Percentiles rank a stretch among this genome's conserved stretches.
Evolutionary conservation across 2,113 vertebrate species (phyloP).

Genomic region (Gallinago media): DNA sequence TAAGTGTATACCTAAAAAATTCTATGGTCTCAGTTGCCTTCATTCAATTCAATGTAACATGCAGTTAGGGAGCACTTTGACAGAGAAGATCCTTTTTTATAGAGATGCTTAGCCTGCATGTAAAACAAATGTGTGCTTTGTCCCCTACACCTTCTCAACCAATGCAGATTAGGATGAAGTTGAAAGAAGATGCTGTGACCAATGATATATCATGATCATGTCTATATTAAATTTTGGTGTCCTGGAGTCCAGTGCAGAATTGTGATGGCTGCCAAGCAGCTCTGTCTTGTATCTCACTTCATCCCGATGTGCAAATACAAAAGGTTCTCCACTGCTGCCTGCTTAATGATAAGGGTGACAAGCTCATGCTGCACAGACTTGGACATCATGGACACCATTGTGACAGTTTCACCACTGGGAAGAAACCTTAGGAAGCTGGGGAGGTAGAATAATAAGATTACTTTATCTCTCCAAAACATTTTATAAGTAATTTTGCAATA

Average conservation of each 20-base stretch:
- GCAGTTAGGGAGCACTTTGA: neutral
- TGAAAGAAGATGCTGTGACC: neutral
- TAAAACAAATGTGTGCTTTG: neutral
- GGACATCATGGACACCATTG: neutral
- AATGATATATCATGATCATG: fast-evolving
- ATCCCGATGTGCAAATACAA: neutral
- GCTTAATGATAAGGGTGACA: neutral
- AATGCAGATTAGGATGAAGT: neutral
- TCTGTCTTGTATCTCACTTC: neutral
- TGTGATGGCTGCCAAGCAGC: neutral
- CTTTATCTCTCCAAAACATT: neutral
- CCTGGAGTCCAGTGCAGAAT: neutral
- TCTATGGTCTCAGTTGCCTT: neutral
- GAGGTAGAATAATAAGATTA: neutral
- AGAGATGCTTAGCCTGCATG: neutral
- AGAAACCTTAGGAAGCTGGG: neutral
- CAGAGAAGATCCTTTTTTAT: neutral
- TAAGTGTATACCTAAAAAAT: neutral
- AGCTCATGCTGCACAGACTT: neutral
- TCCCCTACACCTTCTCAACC: neutral
- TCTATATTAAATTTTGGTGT: neutral
- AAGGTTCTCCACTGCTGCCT: neutral
- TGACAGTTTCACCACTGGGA: neutral
- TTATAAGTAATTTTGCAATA: neutral
- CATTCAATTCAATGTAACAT: neutral